phyloP scores from a whole-genome alignment of 2,888 invertebrate genomes.

The Heterodera filipjevi region DNA sequence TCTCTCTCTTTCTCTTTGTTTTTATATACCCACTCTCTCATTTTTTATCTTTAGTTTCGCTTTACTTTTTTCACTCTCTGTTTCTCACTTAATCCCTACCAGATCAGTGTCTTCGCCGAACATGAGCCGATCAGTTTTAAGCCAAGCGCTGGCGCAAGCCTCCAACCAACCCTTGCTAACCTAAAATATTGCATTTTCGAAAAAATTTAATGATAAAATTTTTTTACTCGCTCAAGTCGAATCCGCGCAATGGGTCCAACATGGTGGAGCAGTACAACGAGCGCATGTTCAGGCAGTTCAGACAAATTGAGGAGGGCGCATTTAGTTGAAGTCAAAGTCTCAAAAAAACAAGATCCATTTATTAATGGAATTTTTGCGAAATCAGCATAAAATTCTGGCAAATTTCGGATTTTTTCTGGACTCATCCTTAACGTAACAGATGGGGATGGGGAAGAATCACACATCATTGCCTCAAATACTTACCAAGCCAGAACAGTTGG shows the following conservation, averaged over 20 bases:
- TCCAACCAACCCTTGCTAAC: conserved; percentile 62
- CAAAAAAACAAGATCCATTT: neutral
- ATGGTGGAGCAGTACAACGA: conserved; percentile 53
- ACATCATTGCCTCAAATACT: too few species aligned
- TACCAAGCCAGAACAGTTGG: conserved; percentile 31
- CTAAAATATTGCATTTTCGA: neutral
- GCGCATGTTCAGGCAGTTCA: conserved; percentile 48
- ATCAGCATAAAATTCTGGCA: too few species aligned
- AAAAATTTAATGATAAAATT: neutral
- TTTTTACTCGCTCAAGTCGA: conserved; percentile 53
- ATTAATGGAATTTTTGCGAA: neutral
- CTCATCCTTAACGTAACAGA: too few species aligned
- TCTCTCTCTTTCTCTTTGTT: too few species aligned
- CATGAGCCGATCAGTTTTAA: neutral
- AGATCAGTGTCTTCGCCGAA: conserved; percentile 29
- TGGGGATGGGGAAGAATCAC: too few species aligned
- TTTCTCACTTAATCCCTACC: neutral
- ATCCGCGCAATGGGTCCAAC: conserved; percentile 58
- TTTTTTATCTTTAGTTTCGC: too few species aligned
- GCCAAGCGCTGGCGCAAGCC: conserved; percentile 51
- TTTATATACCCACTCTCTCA: neutral
- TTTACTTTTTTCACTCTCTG: neutral
- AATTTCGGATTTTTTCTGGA: too few species aligned
- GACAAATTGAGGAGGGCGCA: conserved; percentile 35
- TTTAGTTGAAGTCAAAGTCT: conserved; percentile 15